Evolutionary conservation across 1,140 invertebrate species (phyloP), one percentile per base, ranked within the genome.

Genomic region (Pseudomyrmex dendroicus): DNA sequence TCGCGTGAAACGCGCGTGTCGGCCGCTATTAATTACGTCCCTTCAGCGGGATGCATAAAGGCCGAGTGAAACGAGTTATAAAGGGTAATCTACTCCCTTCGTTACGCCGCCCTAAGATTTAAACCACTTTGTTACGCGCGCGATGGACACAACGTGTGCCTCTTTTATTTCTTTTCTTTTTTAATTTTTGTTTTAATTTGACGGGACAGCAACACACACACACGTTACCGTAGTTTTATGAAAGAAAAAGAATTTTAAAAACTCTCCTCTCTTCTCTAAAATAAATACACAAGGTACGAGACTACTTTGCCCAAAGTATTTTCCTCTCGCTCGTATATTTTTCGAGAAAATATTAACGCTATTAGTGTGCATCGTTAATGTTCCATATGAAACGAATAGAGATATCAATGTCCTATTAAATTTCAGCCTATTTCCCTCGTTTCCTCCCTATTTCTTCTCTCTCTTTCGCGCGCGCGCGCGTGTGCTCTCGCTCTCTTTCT

Each of bases 41-140:
- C 61, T 86, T 84, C 54, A 61, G 17, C 15, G 61, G 63, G 57
- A 80, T 61, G 66, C 54, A 59, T 72, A 66, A 78, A 84, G 66
- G 70, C 63, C 61, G 35, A 22, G 13, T 50, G 20, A 61, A 61
- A 17, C 74, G 12, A 46, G 64, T 77, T 85, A 62, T 66, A 54
- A 35, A 48, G 48, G 25, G 25, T 84, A 84, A 84, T 85, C 82
- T 78, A 78, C 74, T 78, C 20, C 76, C 76, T 78, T 78, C 76
- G 76, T 78, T 78, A 78, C 35, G 54, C 35, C 52, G 50, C 5
- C 54, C 50, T 70, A 22, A 78, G 59, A 72, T 85, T 70, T 72
- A 78, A 85, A 56, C 22, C 70, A 44, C 62, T 67, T 85, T 62
- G 82, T 84, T 84, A 72, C 80, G 12, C 48, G 12, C 48, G 61